These are phyloP conservation scores for Cuculus canorus DNA, from an alignment of 2,797 vertebrate species.

Conservation along the genomic window DNA sequence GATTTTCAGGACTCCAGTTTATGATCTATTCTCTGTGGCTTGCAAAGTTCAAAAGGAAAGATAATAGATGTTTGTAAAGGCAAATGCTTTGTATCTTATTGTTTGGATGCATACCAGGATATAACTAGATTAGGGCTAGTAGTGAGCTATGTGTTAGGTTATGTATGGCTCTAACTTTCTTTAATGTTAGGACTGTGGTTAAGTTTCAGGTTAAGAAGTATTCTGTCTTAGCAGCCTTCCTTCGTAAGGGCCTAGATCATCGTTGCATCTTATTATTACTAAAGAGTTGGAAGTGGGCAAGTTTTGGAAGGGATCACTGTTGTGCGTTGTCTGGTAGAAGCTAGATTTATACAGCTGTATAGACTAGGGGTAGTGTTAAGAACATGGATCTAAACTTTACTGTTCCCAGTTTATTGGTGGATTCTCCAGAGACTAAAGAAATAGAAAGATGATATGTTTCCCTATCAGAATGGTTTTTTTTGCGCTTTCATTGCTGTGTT, in stretches of 20 bases:
- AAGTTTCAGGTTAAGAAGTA: background rate
- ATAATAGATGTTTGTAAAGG: background rate
- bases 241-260: background rate
- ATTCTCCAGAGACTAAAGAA: background rate
- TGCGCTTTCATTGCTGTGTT: background rate
- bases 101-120: background rate
- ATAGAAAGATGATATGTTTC: fast-evolving
- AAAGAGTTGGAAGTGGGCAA: background rate
- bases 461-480: background rate
- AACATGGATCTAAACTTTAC: background rate
- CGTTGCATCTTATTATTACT: background rate
- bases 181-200: background rate
- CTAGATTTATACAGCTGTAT: background rate
- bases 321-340: background rate
- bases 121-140: background rate
- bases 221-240: background rate
- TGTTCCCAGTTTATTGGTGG: background rate
- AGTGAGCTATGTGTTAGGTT: background rate
- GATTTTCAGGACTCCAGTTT: background rate
- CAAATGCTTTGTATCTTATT: background rate
- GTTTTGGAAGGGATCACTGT: background rate
- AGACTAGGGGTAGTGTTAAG: background rate
- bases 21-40: background rate
- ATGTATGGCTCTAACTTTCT: background rate
- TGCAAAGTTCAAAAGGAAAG: background rate